Conservation (phyloP, 92 coral and sea anemone species). For the Nematostella vectensis region DNA sequence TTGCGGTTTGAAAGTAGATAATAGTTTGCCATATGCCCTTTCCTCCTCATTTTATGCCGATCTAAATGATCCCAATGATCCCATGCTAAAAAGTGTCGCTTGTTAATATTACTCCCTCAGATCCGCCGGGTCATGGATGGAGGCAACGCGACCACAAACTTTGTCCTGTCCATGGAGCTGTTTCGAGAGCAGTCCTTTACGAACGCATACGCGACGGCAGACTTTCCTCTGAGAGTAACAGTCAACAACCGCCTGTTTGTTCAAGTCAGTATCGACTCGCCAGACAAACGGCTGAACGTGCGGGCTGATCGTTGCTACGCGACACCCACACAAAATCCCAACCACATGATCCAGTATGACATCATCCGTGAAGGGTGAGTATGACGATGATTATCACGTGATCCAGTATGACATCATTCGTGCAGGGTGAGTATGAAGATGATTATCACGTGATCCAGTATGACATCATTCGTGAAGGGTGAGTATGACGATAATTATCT, state of each 20-base stretch:
- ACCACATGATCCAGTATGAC: slow-evolving; percentile 49
- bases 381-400: no score
- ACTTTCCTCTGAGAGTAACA: slow-evolving; percentile 61
- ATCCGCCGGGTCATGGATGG: slow-evolving; percentile 51
- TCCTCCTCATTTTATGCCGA: no score
- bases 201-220: slow-evolving; percentile 42
- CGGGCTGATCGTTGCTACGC: slow-evolving; percentile 75
- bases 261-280: slow-evolving; percentile 59
- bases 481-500: no score
- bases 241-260: slow-evolving; percentile 61
- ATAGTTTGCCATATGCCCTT: no score
- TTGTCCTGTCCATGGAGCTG: slow-evolving; percentile 55
- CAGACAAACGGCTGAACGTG: slow-evolving; percentile 55
- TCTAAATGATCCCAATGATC: no score
- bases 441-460: slow-evolving; percentile 51
- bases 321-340: slow-evolving; percentile 75
- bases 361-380: slow-evolving; percentile 45
- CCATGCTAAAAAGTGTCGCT: no score
- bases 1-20: no score
- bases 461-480: slow-evolving; percentile 43
- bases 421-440: no score
- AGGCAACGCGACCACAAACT: slow-evolving; percentile 61
- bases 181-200: slow-evolving; percentile 30
- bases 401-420: no score
- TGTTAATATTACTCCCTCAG: no score